Conservation (phyloP, 2,888 invertebrate species). For the Diarsia mendica region DNA sequence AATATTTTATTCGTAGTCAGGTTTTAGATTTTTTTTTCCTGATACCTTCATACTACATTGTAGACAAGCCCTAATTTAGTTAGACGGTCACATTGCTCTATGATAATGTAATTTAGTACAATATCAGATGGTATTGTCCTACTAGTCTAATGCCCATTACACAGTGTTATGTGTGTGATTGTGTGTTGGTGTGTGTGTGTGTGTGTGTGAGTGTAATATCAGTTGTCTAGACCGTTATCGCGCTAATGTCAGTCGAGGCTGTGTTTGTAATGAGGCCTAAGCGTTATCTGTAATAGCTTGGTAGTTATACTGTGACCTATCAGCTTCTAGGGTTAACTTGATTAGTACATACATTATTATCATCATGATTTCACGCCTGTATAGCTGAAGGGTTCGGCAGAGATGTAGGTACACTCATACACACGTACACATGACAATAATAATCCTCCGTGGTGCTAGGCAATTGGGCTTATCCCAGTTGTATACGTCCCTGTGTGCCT, state of each 20-base stretch:
- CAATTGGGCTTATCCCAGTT: no score
- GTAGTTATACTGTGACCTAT: neutral
- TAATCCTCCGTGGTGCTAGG: no score
- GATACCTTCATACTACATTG: neutral
- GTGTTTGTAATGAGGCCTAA: neutral
- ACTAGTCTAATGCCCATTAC: constrained; percentile 41
- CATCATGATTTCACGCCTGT: no score
- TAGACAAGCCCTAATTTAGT: constrained; percentile 28
- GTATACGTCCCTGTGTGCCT: no score
- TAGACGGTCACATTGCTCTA: constrained; percentile 29
- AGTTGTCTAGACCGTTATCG: constrained; percentile 30
- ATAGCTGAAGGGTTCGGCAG: no score
- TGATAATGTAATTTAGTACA: constrained; percentile 62
- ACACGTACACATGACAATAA: no score
- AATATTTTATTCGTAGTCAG: no score
- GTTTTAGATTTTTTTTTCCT: no score
- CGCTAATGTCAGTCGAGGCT: constrained; percentile 12
- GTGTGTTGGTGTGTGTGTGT: no score
- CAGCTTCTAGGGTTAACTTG: neutral
- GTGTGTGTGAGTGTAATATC: constrained; percentile 26
- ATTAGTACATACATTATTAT: neutral
- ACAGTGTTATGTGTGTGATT: constrained; percentile 27
- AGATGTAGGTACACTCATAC: no score
- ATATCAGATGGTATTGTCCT: constrained; percentile 53
- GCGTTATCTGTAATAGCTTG: neutral